These are phyloP conservation scores for Drosophila subquinaria DNA, from an alignment of 2,888 invertebrate genomes.

Conservation along the genomic window DNA sequence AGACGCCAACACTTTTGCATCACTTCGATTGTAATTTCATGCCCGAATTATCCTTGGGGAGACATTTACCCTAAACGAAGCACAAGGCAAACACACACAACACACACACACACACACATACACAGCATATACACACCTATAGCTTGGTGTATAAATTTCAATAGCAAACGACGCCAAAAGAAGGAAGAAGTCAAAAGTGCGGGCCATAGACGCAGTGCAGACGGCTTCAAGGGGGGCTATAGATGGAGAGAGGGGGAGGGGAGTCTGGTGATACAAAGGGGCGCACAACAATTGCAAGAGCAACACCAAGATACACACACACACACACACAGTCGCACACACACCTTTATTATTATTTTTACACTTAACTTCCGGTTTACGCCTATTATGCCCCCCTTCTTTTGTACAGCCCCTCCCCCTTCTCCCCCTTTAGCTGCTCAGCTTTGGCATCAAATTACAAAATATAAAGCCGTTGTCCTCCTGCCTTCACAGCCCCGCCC, in stretches of 20 bases:
- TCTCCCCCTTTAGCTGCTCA: constrained; percentile 6
- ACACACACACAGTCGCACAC: constrained; percentile 40
- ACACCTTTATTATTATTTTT: constrained; percentile 82
- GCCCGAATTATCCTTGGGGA: constrained; percentile 85
- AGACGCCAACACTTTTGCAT: constrained; percentile 75
- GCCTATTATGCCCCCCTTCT: constrained; percentile 68
- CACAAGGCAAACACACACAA: constrained; percentile 22
- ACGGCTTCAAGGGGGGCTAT: constrained; percentile 1
- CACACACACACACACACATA: constrained; percentile 19
- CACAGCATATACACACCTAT: constrained; percentile 20
- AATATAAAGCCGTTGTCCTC: constrained; percentile 55
- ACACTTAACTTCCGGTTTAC: constrained; percentile 82
- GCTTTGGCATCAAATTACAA: constrained; percentile 78
- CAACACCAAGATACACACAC: constrained; percentile 39
- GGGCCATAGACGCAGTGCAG: constrained; percentile 18
- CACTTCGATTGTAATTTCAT: constrained; percentile 85
- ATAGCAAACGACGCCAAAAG: constrained; percentile 41
- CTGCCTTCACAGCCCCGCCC: not conserved
- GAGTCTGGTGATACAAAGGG: constrained; percentile 36
- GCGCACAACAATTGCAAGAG: constrained; percentile 45
- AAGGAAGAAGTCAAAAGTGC: constrained; percentile 61
- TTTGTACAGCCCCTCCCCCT: not conserved
- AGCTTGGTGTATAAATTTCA: too few relatives aligned
- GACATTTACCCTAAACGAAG: constrained; percentile 78
- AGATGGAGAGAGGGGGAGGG: not conserved